Base-by-base conservation (phyloP, 2,888 invertebrate genomes). In the Phania funesta region DNA sequence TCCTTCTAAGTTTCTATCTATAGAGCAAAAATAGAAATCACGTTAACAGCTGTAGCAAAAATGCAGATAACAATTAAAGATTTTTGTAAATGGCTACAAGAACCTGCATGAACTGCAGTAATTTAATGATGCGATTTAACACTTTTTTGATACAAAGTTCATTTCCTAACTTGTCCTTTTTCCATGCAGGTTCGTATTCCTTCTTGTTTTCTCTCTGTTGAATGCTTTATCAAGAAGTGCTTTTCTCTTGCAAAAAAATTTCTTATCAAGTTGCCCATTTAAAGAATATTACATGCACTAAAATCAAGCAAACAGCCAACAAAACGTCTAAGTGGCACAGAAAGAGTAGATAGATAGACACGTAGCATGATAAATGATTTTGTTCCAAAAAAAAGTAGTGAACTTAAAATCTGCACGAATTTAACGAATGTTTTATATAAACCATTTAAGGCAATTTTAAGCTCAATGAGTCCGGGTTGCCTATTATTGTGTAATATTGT, bases 241-340 rank as follows among this genome's bases (percentile, higher is more conserved):
- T 22, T 20, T 62, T 24, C 7, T 26, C 4, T 18, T 44, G 35
- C 16, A 29, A 20, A 68, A 54, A 62, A 24, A 70, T 60, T 70
- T 54, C 46, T 75, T 80, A 80, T 65, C 58, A 38, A 46, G 20
- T 32, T 71, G 70, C 24, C 52, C 70, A 76, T 75, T 80, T 58
- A 44, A 41, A 18, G 46, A 24, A 35, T 20, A 70, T 44, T 6
- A 26, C 11, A 18, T 18, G 13, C 3, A 54, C 11, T 13, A 70
- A 56, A 75, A 75, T 58, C 16, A 38, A 56, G 35, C 13, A 44
- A 56, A 75, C 56, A 32, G 44, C 22, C 16, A 29, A 56, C 26
- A 26, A 48, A 62, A 48, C 46, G 6, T 65, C 54, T 56, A 58
- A 65, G 29, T 70, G 80, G 35, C 44, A 52, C 13, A 29, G 20